A percentile compares a stretch with the other conserved stretches of the same genome.
phyloP scores from a whole-genome alignment of 1,140 invertebrate genomes.

The Vanessa atalanta region DNA sequence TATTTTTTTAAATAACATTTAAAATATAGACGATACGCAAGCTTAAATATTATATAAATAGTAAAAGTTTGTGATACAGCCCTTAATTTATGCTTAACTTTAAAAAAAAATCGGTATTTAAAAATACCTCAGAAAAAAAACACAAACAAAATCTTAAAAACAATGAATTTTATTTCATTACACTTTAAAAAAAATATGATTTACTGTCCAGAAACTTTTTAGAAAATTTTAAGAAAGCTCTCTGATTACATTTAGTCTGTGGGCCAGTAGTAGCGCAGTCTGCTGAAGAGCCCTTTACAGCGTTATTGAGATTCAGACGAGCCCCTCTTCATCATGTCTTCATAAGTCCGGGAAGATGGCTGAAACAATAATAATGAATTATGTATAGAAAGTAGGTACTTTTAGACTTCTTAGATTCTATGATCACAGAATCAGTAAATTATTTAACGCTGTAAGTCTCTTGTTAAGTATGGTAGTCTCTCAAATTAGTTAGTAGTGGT shows the following conservation, averaged over 20 bases:
- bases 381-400: not conserved
- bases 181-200: not conserved
- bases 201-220: not conserved
- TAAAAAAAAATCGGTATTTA: no score
- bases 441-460: no score
- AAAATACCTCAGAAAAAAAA: no score
- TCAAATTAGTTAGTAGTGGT: no score
- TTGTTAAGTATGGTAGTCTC: no score
- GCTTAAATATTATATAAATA: no score
- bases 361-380: slow-evolving; percentile 53
- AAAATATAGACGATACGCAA: no score
- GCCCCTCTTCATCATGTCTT: slow-evolving; percentile 67
- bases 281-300: slow-evolving; percentile 62
- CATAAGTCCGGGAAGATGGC: slow-evolving; percentile 40
- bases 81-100: no score
- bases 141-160: no score
- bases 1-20: no score
- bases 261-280: slow-evolving; percentile 50
- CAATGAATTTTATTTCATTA: no score
- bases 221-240: not conserved
- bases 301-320: slow-evolving; percentile 77
- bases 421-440: not conserved
- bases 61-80: no score
- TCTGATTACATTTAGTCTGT: slow-evolving; percentile 48
- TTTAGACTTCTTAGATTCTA: not conserved